Percentiles rank a stretch among this genome's conserved stretches.
phyloP scores from a whole-genome alignment of 2,888 invertebrate species.

The Craniophora ligustri region DNA sequence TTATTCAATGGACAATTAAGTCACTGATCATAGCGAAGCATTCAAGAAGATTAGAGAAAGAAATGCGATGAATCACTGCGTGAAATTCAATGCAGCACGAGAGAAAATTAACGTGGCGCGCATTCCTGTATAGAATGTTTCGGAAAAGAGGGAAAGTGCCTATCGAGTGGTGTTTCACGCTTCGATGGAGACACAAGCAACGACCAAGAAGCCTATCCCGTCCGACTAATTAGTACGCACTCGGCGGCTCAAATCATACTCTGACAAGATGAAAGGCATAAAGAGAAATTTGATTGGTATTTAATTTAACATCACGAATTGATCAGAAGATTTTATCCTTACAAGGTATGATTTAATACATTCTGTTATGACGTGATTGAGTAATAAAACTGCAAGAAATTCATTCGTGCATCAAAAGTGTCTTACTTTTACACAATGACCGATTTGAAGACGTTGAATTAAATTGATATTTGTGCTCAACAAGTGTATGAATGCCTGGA shows the following conservation, averaged over 20 bases:
- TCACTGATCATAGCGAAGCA: slow-evolving; percentile 33
- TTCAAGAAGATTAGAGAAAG: slow-evolving; percentile 32
- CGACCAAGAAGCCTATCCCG: slow-evolving; percentile 26
- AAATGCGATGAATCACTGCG: slow-evolving; percentile 44
- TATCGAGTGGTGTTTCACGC: slow-evolving; percentile 59
- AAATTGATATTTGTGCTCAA: slow-evolving; percentile 64
- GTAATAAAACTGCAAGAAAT: slow-evolving; percentile 21
- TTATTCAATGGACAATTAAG: slow-evolving; percentile 47
- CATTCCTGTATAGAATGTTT: slow-evolving; percentile 63
- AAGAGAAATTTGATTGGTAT: slow-evolving; percentile 52
- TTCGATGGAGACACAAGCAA: slow-evolving; percentile 57
- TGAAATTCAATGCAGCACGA: slow-evolving; percentile 48
- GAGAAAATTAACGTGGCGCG: slow-evolving; percentile 59
- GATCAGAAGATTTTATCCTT: slow-evolving; percentile 13
- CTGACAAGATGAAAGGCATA: slow-evolving; percentile 32
- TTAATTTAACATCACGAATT: slow-evolving; percentile 25
- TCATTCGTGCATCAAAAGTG: slow-evolving; percentile 17
- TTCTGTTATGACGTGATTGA: slow-evolving; percentile 31
- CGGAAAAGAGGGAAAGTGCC: slow-evolving; percentile 81
- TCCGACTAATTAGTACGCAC: slow-evolving; percentile 42
- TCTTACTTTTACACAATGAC: slow-evolving; percentile 28
- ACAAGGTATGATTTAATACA: slow-evolving; percentile 26
- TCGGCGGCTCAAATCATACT: slow-evolving; percentile 35
- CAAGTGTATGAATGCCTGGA: slow-evolving; percentile 57
- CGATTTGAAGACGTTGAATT: slow-evolving; percentile 50